Percentiles rank a stretch among this genome's conserved stretches.
Evolutionary conservation across 2,797 vertebrate genomes (phyloP).

Genomic region (Hypotaenidia okinawae): DNA sequence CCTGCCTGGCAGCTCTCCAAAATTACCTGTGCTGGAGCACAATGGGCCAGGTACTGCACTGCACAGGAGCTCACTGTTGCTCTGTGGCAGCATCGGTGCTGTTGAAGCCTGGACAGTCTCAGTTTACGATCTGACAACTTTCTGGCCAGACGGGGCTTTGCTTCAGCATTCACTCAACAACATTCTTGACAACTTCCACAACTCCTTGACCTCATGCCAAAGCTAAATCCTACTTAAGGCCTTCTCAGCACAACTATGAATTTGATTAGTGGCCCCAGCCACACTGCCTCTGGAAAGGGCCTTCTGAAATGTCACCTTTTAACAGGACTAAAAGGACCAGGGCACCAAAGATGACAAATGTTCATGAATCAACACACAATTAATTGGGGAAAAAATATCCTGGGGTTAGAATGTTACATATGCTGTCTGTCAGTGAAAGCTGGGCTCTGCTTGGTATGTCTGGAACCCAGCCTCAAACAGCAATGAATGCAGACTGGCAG

Average conservation of each 20-base stretch:
- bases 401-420: background rate
- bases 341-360: background rate
- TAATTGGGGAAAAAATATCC: background rate
- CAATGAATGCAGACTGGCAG: background rate
- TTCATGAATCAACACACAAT: background rate
- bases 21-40: background rate
- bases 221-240: background rate
- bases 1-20: background rate
- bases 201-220: background rate
- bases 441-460: background rate
- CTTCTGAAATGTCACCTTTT: background rate
- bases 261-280: background rate
- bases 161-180: background rate
- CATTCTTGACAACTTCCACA: slow-evolving; percentile 16
- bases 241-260: background rate
- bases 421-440: background rate
- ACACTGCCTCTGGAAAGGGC: background rate
- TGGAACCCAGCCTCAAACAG: background rate
- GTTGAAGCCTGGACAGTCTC: background rate
- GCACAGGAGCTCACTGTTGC: background rate
- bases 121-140: background rate
- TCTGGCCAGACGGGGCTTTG: background rate
- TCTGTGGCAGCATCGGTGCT: background rate
- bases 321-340: background rate
- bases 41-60: background rate